A percentile compares a stretch with the other conserved stretches of the same genome.
Evolutionary conservation across 2,888 invertebrate genomes (phyloP).

Genomic region (Andrena camellia): DNA sequence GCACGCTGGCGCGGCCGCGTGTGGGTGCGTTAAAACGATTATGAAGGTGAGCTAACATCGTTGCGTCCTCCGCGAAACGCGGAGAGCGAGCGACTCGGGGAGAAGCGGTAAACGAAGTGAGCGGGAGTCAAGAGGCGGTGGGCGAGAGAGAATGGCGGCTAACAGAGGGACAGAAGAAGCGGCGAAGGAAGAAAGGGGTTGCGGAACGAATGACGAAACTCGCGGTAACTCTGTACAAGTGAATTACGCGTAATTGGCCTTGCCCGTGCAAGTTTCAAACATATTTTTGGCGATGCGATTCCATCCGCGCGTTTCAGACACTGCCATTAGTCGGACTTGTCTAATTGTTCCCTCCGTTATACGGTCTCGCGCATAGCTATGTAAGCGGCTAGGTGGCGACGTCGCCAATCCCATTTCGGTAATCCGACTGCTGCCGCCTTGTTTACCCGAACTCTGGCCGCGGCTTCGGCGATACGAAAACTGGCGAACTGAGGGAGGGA

Average conservation of each 20-base stretch:
- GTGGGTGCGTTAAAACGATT: constrained; percentile 78
- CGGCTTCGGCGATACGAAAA: constrained; percentile 27
- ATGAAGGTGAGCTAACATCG: constrained; percentile 75
- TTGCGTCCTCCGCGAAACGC: constrained; percentile 55
- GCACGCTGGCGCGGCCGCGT: constrained; percentile 33
- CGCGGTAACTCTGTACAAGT: constrained; percentile 67
- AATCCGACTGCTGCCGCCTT: constrained; percentile 69
- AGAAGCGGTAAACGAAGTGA: constrained; percentile 44
- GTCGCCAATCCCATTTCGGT: constrained; percentile 78
- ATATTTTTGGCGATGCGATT: constrained; percentile 77
- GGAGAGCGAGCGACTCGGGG: constrained; percentile 37
- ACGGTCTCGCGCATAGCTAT: constrained; percentile 46
- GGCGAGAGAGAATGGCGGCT: constrained; percentile 18
- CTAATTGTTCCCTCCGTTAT: constrained; percentile 70
- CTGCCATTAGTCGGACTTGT: constrained; percentile 74
- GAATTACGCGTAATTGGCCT: constrained; percentile 79
- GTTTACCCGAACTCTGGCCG: constrained; percentile 57
- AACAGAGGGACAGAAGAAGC: constrained; percentile 19
- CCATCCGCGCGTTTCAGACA: constrained; percentile 59
- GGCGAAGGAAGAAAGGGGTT: constrained; percentile 19
- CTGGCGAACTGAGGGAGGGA: constrained; percentile 43
- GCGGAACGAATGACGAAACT: constrained; percentile 43
- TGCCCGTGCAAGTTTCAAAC: constrained; percentile 75
- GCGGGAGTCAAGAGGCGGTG: constrained; percentile 7
- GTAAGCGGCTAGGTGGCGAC: constrained; percentile 55